A percentile compares a stretch with the other conserved stretches of the same genome.
These are phyloP conservation scores for Cephalotes varians DNA, from an alignment of 2,888 invertebrate species.

Conservation along the genomic window DNA sequence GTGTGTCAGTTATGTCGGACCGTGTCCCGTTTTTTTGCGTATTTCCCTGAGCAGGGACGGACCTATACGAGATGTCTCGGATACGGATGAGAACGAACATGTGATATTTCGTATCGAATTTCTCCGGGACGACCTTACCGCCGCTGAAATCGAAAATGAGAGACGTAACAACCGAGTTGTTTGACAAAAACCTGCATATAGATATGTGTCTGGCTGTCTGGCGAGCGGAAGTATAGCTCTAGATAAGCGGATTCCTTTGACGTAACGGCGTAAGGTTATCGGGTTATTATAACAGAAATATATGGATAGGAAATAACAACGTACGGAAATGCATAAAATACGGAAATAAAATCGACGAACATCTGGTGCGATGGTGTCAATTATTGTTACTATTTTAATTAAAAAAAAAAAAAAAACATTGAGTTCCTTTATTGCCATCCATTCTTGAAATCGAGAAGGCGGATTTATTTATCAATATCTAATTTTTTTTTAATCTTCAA, in stretches of 20 bases:
- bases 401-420: not conserved
- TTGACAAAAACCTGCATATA: slow-evolving; percentile 12
- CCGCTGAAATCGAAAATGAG: not conserved
- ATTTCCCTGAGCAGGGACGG: slow-evolving; percentile 14
- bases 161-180: not conserved
- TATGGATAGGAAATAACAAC: slow-evolving; percentile 31
- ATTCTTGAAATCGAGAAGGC: not conserved
- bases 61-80: not conserved
- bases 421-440: not conserved
- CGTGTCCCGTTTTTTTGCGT: slow-evolving; percentile 35
- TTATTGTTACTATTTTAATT: not conserved
- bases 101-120: not conserved
- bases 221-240: slow-evolving; percentile 22
- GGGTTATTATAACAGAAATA: slow-evolving; percentile 34
- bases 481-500: not conserved
- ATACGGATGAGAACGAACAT: not conserved
- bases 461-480: not conserved
- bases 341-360: slow-evolving; percentile 18
- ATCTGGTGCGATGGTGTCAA: not conserved
- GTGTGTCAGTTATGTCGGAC: slow-evolving; percentile 28
- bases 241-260: slow-evolving; percentile 48
- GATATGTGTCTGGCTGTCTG: slow-evolving; percentile 7
- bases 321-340: slow-evolving; percentile 24
- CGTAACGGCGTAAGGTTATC: slow-evolving; percentile 44
- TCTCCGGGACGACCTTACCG: not conserved